These are phyloP conservation scores for Drosophila lutescens DNA, from an alignment of 2,888 invertebrate genomes.

Conservation along the genomic window DNA sequence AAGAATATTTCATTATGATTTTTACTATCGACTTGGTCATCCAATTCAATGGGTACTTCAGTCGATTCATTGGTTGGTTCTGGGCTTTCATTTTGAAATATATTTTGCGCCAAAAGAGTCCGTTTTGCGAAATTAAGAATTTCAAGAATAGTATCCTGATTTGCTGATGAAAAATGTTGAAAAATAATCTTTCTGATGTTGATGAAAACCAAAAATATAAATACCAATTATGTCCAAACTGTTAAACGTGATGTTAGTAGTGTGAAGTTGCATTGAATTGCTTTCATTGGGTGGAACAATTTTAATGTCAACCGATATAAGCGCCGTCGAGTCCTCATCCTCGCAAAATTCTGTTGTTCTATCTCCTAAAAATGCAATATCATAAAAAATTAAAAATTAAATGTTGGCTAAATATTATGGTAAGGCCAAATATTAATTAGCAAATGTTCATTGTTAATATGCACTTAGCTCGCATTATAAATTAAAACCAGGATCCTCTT, in stretches of 20 bases:
- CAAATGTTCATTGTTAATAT: constrained; percentile 1
- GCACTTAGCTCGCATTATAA: not conserved
- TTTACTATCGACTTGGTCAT: constrained; percentile 57
- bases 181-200: not conserved
- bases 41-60: constrained; percentile 39
- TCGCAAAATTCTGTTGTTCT: constrained; percentile 44
- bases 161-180: constrained; percentile 86
- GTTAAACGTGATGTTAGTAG: constrained; percentile 96
- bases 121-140: constrained; percentile 94
- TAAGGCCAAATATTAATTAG: not conserved
- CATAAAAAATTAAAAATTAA: not conserved
- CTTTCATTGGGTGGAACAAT: constrained; percentile 84
- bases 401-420: not conserved
- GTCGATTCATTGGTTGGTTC: constrained; percentile 25
- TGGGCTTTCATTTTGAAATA: constrained; percentile 30
- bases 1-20: constrained; percentile 93
- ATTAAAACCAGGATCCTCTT: not conserved
- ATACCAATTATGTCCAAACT: constrained; percentile 96
- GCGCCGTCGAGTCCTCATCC: constrained; percentile 87
- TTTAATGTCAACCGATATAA: constrained; percentile 92
- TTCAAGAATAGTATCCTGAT: constrained; percentile 97
- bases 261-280: constrained; percentile 86
- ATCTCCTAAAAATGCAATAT: constrained; percentile 8
- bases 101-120: constrained; percentile 86
- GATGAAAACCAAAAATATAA: constrained; percentile 41